Conservation (phyloP, 1,140 invertebrate species). For the Yoshiicerus persimilis region DNA sequence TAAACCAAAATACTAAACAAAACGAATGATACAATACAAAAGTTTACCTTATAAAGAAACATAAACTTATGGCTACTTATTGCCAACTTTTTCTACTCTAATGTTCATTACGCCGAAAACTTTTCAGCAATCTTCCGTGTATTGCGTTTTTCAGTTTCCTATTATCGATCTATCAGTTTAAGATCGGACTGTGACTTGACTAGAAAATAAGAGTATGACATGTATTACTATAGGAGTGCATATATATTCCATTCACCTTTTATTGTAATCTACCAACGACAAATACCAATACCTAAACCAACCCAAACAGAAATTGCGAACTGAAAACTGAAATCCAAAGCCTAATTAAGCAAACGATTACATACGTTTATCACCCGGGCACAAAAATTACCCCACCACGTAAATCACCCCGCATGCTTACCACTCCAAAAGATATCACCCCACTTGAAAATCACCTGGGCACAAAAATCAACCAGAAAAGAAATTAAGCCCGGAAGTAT, state of each 20-base stretch:
- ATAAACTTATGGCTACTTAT: background rate
- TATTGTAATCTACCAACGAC: background rate
- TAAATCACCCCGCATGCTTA: no score
- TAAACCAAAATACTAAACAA: constrained; percentile 4
- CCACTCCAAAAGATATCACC: no score
- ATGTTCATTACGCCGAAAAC: background rate
- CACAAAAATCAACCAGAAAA: no score
- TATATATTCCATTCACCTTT: background rate
- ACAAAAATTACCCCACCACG: no score
- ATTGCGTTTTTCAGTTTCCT: background rate
- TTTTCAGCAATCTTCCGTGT: background rate
- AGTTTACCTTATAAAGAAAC: background rate
- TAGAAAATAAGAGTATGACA: background rate
- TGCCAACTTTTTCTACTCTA: constrained; percentile 1
- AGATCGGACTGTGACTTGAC: background rate
- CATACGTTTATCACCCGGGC: no score
- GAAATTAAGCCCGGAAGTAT: no score
- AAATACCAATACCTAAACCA: no score
- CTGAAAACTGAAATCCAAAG: no score
- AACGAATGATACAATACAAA: constrained; percentile 1
- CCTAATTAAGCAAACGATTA: no score
- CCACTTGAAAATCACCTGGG: no score
- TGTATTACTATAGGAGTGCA: background rate
- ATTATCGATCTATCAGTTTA: background rate
- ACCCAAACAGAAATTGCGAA: background rate